phyloP scores from a whole-genome alignment of 2,888 invertebrate species.

The Salticus scenicus region DNA sequence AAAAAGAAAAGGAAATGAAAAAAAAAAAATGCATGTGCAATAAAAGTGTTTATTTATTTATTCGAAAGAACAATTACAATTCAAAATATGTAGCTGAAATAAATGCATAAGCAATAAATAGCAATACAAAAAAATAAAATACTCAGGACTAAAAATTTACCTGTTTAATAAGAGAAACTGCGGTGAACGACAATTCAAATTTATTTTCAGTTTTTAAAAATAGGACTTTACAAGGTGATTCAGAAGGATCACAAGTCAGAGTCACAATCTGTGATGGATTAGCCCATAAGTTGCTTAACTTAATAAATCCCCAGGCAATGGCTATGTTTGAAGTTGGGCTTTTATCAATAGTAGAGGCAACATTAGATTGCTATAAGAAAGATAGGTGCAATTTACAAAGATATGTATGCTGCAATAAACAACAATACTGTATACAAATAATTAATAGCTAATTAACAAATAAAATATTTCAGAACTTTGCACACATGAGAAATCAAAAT shows the following conservation, averaged over 20 bases:
- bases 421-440: too few relatives aligned
- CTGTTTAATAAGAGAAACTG: slow-evolving; percentile 46
- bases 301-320: slow-evolving; percentile 43
- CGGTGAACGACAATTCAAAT: slow-evolving; percentile 43
- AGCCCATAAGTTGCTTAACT: slow-evolving; percentile 11
- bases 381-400: slow-evolving; percentile 10
- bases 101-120: too few relatives aligned
- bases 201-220: slow-evolving; percentile 39
- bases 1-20: too few relatives aligned
- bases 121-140: too few relatives aligned
- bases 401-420: too few relatives aligned
- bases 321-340: slow-evolving; percentile 33
- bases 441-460: too few relatives aligned
- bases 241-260: slow-evolving; percentile 33
- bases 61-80: too few relatives aligned
- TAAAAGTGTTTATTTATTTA: too few relatives aligned
- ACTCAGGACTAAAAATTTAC: slow-evolving; percentile 15
- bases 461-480: too few relatives aligned
- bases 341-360: slow-evolving; percentile 38
- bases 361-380: slow-evolving; percentile 26
- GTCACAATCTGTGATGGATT: slow-evolving; percentile 21
- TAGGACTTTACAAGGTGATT: slow-evolving; percentile 34
- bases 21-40: too few relatives aligned
- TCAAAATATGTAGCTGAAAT: too few relatives aligned
- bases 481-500: too few relatives aligned